phyloP scores from a whole-genome alignment of 2,113 vertebrate genomes.

The Campylorhamphus procurvoides region DNA sequence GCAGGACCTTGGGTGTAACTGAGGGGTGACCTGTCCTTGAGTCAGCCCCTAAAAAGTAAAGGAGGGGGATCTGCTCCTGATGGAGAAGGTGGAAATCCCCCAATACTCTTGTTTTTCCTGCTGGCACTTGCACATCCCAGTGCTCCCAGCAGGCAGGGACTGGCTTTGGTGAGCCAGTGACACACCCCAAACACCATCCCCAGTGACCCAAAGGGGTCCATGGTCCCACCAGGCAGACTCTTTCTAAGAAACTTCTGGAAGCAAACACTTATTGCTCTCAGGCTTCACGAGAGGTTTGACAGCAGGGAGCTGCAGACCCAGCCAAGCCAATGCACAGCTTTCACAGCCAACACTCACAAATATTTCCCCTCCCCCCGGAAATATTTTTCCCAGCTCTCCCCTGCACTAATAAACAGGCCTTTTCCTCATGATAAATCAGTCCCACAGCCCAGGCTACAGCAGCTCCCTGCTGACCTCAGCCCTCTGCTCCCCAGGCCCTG shows the following conservation, averaged over 20 bases:
- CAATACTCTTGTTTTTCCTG: fast-evolving
- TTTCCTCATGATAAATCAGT: background rate
- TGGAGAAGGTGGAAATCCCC: background rate
- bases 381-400: background rate
- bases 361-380: background rate
- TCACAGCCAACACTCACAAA: constrained; percentile 11
- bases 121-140: background rate
- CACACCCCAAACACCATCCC: fast-evolving
- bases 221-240: background rate
- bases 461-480: constrained; percentile 15
- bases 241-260: background rate
- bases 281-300: fast-evolving
- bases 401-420: background rate
- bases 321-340: fast-evolving
- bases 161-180: fast-evolving
- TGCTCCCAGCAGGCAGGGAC: background rate
- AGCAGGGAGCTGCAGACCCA: background rate
- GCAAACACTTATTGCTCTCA: background rate
- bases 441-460: background rate
- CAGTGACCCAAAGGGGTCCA: background rate
- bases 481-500: background rate
- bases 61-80: background rate
- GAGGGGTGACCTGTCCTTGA: background rate
- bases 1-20: background rate
- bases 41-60: background rate